Percentiles rank a stretch among this genome's conserved stretches.
Evolutionary conservation across 2,888 invertebrate genomes (phyloP).

Genomic region (Heteropelma amictum): DNA sequence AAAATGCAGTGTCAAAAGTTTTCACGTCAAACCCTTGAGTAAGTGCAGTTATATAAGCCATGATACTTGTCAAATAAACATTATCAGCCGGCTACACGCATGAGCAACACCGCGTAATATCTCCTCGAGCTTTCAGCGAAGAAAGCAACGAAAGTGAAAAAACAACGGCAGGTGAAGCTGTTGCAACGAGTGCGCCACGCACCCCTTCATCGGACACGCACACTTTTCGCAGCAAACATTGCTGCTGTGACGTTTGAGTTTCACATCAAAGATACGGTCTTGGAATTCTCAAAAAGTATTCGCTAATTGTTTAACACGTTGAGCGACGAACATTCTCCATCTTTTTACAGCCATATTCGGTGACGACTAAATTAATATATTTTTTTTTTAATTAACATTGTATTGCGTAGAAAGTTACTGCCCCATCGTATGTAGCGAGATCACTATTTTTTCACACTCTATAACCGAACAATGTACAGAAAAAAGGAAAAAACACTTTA

Average conservation of each 20-base stretch:
- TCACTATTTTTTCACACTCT: too few relatives aligned
- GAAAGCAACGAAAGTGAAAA: conserved; percentile 20
- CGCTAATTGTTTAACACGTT: too few relatives aligned
- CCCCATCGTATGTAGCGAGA: too few relatives aligned
- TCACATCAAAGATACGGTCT: neutral
- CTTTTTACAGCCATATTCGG: too few relatives aligned
- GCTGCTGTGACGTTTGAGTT: neutral
- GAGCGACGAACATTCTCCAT: too few relatives aligned
- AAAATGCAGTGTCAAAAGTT: conserved; percentile 8
- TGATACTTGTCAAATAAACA: conserved; percentile 6
- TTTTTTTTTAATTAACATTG: too few relatives aligned
- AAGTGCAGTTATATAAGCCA: neutral
- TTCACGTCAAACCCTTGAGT: conserved; percentile 14
- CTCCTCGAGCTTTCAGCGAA: conserved; percentile 4
- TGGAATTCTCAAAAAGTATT: neutral
- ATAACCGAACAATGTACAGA: too few relatives aligned
- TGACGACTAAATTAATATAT: too few relatives aligned
- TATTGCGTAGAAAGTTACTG: too few relatives aligned
- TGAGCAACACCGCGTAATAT: conserved; percentile 20
- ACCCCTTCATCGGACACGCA: conserved; percentile 53
- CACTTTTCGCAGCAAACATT: conserved; percentile 27
- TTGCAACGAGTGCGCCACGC: conserved; percentile 60
- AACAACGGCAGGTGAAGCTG: conserved; percentile 63
- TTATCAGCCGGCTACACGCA: conserved; percentile 53
- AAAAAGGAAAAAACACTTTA: too few relatives aligned